Percentiles rank a stretch among this genome's conserved stretches.
These are phyloP conservation scores for Pagetopsis macropterus DNA, from an alignment of 2,797 vertebrate species.

Conservation along the genomic window DNA sequence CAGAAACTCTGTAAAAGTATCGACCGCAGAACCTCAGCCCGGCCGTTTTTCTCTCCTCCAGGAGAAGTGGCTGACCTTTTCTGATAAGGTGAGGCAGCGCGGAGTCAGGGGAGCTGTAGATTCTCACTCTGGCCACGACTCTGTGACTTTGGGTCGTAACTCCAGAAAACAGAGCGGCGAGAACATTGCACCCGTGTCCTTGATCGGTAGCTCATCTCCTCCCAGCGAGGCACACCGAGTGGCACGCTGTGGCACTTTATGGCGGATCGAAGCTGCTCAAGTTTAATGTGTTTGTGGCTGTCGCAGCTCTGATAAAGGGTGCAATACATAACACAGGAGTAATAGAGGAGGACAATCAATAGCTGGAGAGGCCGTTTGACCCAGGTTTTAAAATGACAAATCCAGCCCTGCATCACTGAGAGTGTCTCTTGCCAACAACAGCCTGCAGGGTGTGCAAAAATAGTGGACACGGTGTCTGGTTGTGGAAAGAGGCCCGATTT, in stretches of 20 bases:
- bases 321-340: slow-evolving; percentile 77
- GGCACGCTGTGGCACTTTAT: slow-evolving; percentile 61
- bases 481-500: slow-evolving; percentile 13
- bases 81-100: slow-evolving; percentile 28
- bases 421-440: slow-evolving; percentile 16
- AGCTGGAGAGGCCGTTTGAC: slow-evolving; percentile 75
- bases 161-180: slow-evolving; percentile 43
- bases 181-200: slow-evolving; percentile 55
- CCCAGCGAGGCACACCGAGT: not conserved
- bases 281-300: slow-evolving; percentile 79
- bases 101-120: slow-evolving; percentile 58
- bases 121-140: slow-evolving; percentile 45
- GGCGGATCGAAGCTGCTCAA: slow-evolving; percentile 75
- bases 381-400: slow-evolving; percentile 77
- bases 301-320: slow-evolving; percentile 73
- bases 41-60: slow-evolving; percentile 23
- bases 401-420: slow-evolving; percentile 52
- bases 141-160: slow-evolving; percentile 64
- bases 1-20: not conserved
- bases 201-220: slow-evolving; percentile 64
- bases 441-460: slow-evolving; percentile 28
- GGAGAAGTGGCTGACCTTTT: slow-evolving; percentile 38
- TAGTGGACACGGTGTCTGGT: slow-evolving; percentile 24
- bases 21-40: not conserved
- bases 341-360: slow-evolving; percentile 82